Base-by-base conservation (phyloP, 2,797 vertebrate species). In the Microctenopoma steveboyesi region DNA sequence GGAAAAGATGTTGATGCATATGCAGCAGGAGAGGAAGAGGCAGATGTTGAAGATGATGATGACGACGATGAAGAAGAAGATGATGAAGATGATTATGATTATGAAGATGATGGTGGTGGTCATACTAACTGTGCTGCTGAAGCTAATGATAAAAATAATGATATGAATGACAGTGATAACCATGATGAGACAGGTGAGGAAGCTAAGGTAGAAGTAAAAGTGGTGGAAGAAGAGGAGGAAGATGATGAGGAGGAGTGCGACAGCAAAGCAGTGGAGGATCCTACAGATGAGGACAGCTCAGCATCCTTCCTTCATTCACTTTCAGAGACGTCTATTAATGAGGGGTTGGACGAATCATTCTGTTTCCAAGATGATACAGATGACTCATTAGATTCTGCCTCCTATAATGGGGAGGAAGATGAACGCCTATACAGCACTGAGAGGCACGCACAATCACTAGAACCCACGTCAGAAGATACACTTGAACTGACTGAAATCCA, bases 291-390 rank as follows among this genome's bases (percentile, higher is more conserved):
- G 68, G 97, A 97, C 82, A 95, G 95, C 3, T 98, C 97, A 0
- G 95, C 94, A 16, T 99, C 97, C 16, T 98, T 96, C 86, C 94
- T 98, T 69, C 96, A 94, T 87, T 98, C 97, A 0, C 94, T 98
- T 74, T 99, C 98, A 0, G 98, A 98, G 82, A 96, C 94, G 51
- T 99, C 97, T 55, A 96, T 98, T 80, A 95, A 96, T 0, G 96
- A 98, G 79, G 96, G 96, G 0, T 84, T 97, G 79, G 96, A 99
- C 0, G 97, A 99, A 71, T 94, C 96, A 43, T 99, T 98, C 2
- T 97, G 96, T 83, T 99, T 95, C 88, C 95, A 92, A 39, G 97
- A 98, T 0, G 96, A 98, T 76, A 95, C 96, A 39, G 96, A 97
- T 0, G 95, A 95, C 25, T 94, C 96, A 64, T 93, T 95, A 64